Percentiles rank a stretch among this genome's conserved stretches.
These are phyloP conservation scores for Leptinotarsa peninsularis DNA, from an alignment of 2,888 invertebrate genomes.

Conservation along the genomic window DNA sequence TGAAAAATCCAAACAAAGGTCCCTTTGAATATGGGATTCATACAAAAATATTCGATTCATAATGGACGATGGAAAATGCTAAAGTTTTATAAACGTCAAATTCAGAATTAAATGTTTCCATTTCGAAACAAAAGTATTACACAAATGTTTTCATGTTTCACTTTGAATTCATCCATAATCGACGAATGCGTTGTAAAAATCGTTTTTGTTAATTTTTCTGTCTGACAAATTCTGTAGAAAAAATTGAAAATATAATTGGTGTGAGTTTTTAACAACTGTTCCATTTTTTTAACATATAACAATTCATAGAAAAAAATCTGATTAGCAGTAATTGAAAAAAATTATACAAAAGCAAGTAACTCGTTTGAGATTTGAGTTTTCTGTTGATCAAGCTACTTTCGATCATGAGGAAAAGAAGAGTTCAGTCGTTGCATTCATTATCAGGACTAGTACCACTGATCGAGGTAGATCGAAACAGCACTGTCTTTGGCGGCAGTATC, in stretches of 20 bases:
- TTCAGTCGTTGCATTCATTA: no score
- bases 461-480: no score
- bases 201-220: neutral
- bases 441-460: no score
- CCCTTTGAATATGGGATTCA: neutral
- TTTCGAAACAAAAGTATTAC: neutral
- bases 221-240: neutral
- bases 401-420: no score
- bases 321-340: no score
- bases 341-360: no score
- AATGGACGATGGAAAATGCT: neutral
- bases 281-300: no score
- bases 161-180: neutral
- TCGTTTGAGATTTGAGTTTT: no score
- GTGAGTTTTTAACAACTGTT: no score
- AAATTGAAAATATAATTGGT: neutral
- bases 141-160: neutral
- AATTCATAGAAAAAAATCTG: no score
- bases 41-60: constrained; percentile 3
- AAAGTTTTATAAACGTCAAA: neutral
- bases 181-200: neutral
- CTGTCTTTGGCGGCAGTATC: no score
- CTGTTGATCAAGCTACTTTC: no score
- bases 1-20: constrained; percentile 8
- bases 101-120: neutral